Percentiles rank a stretch among this genome's conserved stretches.
These are phyloP conservation scores for Tarsius wallacei DNA, from an alignment of 2,797 vertebrate genomes.

Conservation along the genomic window DNA sequence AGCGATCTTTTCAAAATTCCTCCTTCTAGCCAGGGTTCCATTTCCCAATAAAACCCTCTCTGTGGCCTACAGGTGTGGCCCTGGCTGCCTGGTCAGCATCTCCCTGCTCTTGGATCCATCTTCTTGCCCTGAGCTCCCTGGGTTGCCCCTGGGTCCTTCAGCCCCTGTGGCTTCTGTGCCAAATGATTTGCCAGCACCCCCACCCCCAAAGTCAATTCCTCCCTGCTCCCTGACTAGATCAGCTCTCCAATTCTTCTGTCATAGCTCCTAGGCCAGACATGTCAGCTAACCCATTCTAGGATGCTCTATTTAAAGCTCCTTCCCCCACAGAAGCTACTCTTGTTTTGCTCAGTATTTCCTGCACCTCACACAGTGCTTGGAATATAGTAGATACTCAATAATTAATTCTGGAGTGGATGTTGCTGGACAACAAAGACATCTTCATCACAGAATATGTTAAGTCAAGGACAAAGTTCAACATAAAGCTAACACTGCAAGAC, in stretches of 20 bases:
- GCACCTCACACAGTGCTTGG: neutral
- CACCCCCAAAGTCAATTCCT: neutral
- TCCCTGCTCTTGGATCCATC: neutral
- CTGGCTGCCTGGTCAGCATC: neutral
- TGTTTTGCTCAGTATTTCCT: too few species aligned
- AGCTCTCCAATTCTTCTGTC: neutral
- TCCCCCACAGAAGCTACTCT: neutral
- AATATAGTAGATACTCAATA: neutral
- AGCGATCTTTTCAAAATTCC: neutral
- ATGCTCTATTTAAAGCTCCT: neutral
- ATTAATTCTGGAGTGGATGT: neutral
- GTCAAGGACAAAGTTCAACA: neutral
- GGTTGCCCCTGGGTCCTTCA: neutral
- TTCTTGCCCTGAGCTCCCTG: neutral
- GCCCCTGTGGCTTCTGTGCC: neutral
- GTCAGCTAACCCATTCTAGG: neutral
- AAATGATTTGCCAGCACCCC: neutral
- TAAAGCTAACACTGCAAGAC: neutral
- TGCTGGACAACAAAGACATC: neutral
- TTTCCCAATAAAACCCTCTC: neutral
- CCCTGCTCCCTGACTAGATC: neutral
- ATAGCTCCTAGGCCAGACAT: neutral
- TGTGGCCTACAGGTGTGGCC: fast-evolving
- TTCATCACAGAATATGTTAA: neutral
- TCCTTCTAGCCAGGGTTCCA: neutral